Evolutionary conservation across 2,888 invertebrate genomes (phyloP).

Genomic region (Metalampra italica): DNA sequence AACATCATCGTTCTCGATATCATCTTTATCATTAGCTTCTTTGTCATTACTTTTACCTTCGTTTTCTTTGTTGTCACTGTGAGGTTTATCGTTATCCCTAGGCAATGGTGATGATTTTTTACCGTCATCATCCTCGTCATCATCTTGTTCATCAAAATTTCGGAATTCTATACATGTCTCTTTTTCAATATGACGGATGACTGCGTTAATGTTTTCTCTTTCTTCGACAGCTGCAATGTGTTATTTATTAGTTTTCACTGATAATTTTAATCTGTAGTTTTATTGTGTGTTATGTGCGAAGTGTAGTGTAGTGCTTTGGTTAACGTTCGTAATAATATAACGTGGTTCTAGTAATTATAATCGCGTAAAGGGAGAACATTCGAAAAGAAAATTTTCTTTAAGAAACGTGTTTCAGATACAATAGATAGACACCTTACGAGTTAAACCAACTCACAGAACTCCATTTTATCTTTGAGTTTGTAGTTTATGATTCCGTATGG

Average conservation of each 20-base stretch:
- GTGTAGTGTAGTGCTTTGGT: no score
- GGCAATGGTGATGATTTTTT: neutral
- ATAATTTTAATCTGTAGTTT: no score
- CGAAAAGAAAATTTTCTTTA: no score
- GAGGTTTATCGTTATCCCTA: neutral
- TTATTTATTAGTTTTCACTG: neutral
- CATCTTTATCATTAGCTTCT: slow-evolving; percentile 5
- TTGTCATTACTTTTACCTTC: neutral
- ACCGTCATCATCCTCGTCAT: slow-evolving; percentile 4
- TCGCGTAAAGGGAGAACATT: no score
- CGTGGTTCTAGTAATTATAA: no score
- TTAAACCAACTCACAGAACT: slow-evolving; percentile 55
- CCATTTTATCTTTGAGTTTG: slow-evolving; percentile 42
- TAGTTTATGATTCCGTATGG: slow-evolving; percentile 52
- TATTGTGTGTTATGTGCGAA: no score
- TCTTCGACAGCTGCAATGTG: slow-evolving; percentile 53
- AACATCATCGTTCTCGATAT: slow-evolving; percentile 5
- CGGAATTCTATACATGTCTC: slow-evolving; percentile 61
- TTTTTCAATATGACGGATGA: slow-evolving; percentile 57
- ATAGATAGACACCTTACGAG: no score
- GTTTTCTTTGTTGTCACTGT: neutral
- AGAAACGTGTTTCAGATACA: no score
- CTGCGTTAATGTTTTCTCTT: slow-evolving; percentile 55
- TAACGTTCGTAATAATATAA: no score
- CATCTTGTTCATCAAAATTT: slow-evolving; percentile 23